Evolutionary conservation across 1,140 invertebrate species (phyloP).

Genomic region (Eriosoma lanigerum): DNA sequence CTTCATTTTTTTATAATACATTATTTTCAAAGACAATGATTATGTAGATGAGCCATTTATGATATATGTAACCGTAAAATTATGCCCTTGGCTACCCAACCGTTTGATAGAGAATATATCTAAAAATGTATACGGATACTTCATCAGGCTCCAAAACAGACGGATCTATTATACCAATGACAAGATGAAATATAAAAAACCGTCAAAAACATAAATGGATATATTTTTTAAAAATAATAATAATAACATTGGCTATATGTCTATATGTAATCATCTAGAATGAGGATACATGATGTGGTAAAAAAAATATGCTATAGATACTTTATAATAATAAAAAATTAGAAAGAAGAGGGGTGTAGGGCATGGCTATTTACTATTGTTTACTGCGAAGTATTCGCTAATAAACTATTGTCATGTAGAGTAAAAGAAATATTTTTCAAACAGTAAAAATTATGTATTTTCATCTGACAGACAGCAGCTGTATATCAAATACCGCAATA

Average conservation of each 20-base stretch:
- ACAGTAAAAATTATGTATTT: slow-evolving; percentile 25
- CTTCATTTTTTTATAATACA: background rate
- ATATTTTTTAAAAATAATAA: background rate
- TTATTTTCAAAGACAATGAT: slow-evolving; percentile 43
- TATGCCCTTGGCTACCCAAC: slow-evolving; percentile 16
- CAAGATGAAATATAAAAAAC: slow-evolving; percentile 8
- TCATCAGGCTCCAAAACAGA: slow-evolving; percentile 7
- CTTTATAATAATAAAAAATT: background rate
- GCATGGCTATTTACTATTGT: slow-evolving; percentile 34
- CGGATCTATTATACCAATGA: too few species aligned
- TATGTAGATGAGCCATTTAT: slow-evolving; percentile 33
- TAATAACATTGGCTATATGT: background rate
- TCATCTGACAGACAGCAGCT: background rate
- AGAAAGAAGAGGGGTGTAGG: slow-evolving; percentile 31
- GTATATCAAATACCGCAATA: background rate
- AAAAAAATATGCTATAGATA: slow-evolving; percentile 2
- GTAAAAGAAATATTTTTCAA: slow-evolving; percentile 41
- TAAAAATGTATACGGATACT: background rate
- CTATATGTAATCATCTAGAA: background rate
- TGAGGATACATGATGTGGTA: background rate
- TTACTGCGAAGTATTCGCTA: slow-evolving; percentile 7
- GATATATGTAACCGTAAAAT: background rate
- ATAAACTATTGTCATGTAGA: slow-evolving; percentile 47
- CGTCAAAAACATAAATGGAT: background rate
- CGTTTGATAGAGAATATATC: background rate